Percentiles rank a stretch among this genome's conserved stretches.
phyloP scores from a whole-genome alignment of 64 coral and sea anemone species.

The Pocillopora verrucosa region DNA sequence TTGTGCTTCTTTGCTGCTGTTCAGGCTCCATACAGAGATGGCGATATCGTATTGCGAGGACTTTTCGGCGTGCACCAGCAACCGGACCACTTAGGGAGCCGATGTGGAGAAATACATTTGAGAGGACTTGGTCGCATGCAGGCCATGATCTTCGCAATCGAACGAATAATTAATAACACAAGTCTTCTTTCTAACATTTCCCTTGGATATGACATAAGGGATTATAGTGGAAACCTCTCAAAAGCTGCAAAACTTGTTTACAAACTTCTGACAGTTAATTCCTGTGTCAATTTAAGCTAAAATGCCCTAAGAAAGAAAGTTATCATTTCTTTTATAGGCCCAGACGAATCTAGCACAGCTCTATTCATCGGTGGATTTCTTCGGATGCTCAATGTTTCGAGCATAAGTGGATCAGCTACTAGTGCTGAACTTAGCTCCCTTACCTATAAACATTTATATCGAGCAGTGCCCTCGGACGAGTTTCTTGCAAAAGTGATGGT shows the following conservation, averaged over 20 bases:
- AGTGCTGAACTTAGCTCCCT: conserved; percentile 15
- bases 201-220: not conserved
- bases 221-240: not conserved
- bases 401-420: not conserved
- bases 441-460: conserved; percentile 9
- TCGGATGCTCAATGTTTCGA: conserved; percentile 6
- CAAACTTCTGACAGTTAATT: not conserved
- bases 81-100: not conserved
- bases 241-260: not conserved
- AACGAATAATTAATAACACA: not conserved
- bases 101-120: not conserved
- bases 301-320: not conserved
- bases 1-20: not conserved
- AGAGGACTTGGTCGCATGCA: not conserved
- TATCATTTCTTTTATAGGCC: not conserved
- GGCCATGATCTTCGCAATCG: not conserved
- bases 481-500: conserved; percentile 16
- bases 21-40: not conserved
- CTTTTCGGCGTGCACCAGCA: not conserved
- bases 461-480: conserved; percentile 10
- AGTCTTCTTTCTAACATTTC: not conserved
- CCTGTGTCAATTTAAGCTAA: not conserved
- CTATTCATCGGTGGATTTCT: not conserved
- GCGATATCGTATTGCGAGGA: not conserved
- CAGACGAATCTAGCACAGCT: not conserved